phyloP scores from a whole-genome alignment of 2,888 invertebrate species.

The Neelides folsomi region DNA sequence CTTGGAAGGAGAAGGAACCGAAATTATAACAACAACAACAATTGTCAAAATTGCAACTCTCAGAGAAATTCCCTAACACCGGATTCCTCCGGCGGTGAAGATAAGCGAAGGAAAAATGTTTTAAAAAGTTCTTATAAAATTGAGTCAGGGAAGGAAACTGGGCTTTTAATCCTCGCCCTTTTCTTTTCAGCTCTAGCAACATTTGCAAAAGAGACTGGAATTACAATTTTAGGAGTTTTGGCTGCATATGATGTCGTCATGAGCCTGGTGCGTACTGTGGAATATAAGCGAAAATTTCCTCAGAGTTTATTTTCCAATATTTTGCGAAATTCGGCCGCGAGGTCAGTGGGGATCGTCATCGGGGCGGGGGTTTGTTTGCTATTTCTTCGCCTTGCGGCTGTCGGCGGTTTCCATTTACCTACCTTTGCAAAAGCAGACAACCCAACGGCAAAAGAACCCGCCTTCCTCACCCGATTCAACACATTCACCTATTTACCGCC shows the following conservation, averaged over 20 bases:
- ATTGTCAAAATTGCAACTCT: too few species aligned
- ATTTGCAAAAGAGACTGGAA: constrained; percentile 88
- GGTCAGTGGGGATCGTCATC: constrained; percentile 49
- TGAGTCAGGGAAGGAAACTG: too few species aligned
- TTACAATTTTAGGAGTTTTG: constrained; percentile 81
- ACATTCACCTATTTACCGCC: constrained; percentile 87
- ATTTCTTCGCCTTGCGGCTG: constrained; percentile 58
- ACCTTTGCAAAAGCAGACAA: constrained; percentile 90
- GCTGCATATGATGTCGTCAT: constrained; percentile 65
- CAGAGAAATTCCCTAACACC: too few species aligned
- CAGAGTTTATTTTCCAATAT: too few species aligned
- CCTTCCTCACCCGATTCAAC: constrained; percentile 62
- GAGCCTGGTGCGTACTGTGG: too few species aligned
- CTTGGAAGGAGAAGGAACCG: too few species aligned
- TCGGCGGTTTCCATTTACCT: constrained; percentile 53
- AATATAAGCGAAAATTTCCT: too few species aligned
- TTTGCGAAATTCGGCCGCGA: not conserved
- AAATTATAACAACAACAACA: too few species aligned
- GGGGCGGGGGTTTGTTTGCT: constrained; percentile 45
- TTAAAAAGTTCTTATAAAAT: too few species aligned
- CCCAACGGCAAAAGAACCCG: constrained; percentile 78
- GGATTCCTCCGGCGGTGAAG: too few species aligned
- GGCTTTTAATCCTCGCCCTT: constrained; percentile 37
- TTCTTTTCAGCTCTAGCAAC: constrained; percentile 57
- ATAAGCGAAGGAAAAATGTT: too few species aligned